Base-by-base conservation (phyloP, 2,797 vertebrate species). In the Centroberyx gerrardi region DNA sequence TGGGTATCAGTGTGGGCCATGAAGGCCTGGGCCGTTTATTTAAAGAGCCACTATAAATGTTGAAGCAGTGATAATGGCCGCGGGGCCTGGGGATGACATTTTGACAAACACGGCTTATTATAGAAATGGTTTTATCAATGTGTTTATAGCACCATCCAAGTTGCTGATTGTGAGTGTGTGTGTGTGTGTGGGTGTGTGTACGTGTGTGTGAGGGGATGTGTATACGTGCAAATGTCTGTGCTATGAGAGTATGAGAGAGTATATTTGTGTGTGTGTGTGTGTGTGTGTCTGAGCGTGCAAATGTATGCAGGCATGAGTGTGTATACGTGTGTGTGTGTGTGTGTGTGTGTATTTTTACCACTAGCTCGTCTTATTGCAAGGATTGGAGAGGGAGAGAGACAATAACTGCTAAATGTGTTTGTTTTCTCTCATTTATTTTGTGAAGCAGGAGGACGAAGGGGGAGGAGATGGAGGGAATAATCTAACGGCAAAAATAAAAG, bases 71-170 rank as follows among this genome's bases (percentile, higher is more conserved):
- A 92, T 94, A 94, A 94, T 92, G 86, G 86, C 92, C 83, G 78
- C 74, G 55, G 83, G 89, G 87, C 91, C 81, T 61, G 77, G 70
- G 85, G 87, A 88, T 93, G 93, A 91, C 94, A 94, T 86, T 92
- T 93, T 94, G 94, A 94, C 90, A 93, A 95, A 94, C 91, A 91
- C 69, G 14, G 84, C 89, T 94, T 92, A 93, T 94, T 95, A 94
- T 89, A 94, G 87, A 90, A 93, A 94, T 92, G 90, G 86, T 90
- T 93, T 93, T 93, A 93, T 95, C 90, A 92, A 90, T 93, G 92
- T 93, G 92, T 94, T 93, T 91, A 94, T 89, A 63, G 85, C 54
- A 1, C 79, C 69, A 68, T 87, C 78, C 75, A 28, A 74, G 84
- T 81, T 72, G 67, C 66, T 69, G 76, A 80, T 40, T 33, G 72